A percentile compares a stretch with the other conserved stretches of the same genome.
These are phyloP conservation scores for Anas flavirostris DNA, from an alignment of 2,797 vertebrate genomes.

Conservation along the genomic window DNA sequence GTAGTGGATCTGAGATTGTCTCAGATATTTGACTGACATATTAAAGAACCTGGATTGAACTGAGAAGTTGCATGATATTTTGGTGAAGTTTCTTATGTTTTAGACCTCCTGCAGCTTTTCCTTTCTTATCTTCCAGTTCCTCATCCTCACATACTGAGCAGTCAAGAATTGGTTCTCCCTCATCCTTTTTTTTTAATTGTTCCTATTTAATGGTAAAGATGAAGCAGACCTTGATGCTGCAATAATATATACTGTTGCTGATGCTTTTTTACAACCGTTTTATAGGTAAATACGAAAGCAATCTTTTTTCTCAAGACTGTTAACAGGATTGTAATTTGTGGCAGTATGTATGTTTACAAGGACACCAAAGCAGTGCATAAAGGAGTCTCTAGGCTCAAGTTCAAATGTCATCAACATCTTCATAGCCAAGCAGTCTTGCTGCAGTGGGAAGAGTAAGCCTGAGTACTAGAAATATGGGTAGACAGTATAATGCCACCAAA, in stretches of 20 bases:
- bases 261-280: background rate
- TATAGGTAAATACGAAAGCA: background rate
- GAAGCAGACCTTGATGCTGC: background rate
- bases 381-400: background rate
- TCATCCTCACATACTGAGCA: background rate
- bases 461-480: background rate
- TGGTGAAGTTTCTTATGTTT: background rate
- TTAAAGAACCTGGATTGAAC: background rate
- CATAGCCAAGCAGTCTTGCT: background rate
- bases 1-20: background rate
- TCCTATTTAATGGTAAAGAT: background rate
- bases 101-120: background rate
- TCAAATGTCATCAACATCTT: background rate
- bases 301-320: background rate
- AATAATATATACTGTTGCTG: background rate
- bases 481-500: background rate
- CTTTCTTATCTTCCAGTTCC: background rate
- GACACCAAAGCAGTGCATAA: background rate
- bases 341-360: rapidly evolving
- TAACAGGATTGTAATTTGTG: background rate
- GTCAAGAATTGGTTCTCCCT: background rate
- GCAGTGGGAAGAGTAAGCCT: background rate
- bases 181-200: background rate
- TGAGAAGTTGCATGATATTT: background rate
- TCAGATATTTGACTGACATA: background rate